Percentiles rank a stretch among this genome's conserved stretches.
Evolutionary conservation across 2,888 invertebrate genomes (phyloP).

Genomic region (Tenthredo scrophulariae): DNA sequence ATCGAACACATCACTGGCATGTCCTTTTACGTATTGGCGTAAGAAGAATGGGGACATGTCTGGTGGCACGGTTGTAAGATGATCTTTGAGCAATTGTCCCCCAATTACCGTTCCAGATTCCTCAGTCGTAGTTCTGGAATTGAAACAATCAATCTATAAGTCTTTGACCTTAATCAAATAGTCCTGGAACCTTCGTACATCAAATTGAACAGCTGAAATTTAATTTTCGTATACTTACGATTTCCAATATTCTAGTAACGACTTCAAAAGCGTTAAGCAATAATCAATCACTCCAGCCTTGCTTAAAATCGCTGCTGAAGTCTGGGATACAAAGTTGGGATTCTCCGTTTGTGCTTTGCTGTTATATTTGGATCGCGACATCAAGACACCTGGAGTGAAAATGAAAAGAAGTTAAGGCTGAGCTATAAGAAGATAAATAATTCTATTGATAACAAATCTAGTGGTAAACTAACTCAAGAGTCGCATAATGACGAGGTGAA

Average conservation of each 20-base stretch:
- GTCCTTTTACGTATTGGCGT: constrained; percentile 94
- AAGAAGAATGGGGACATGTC: constrained; percentile 98
- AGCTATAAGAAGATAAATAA: neutral
- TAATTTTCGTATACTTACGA: constrained; percentile 67
- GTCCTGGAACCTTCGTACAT: neutral
- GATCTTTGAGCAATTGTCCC: constrained; percentile 89
- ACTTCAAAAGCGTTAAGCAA: constrained; percentile 86
- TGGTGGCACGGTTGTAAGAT: constrained; percentile 89
- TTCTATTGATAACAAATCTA: neutral
- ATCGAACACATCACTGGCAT: constrained; percentile 95
- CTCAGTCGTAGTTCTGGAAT: constrained; percentile 72
- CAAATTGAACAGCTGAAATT: neutral
- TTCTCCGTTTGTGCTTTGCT: constrained; percentile 75
- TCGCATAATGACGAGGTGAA: constrained; percentile 93
- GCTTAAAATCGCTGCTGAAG: constrained; percentile 85
- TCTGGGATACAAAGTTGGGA: constrained; percentile 83
- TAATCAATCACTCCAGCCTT: constrained; percentile 87
- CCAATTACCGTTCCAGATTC: constrained; percentile 79
- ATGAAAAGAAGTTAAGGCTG: constrained; percentile 28
- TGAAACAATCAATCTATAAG: neutral
- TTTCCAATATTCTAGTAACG: constrained; percentile 90
- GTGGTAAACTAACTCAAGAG: constrained; percentile 85
- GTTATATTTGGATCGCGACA: constrained; percentile 86
- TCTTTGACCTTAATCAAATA: neutral
- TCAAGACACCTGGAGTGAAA: constrained; percentile 82